Evolutionary conservation across 92 coral and sea anemone species (phyloP), one percentile per base, ranked within the genome.

Genomic region (Palythoa grandis): DNA sequence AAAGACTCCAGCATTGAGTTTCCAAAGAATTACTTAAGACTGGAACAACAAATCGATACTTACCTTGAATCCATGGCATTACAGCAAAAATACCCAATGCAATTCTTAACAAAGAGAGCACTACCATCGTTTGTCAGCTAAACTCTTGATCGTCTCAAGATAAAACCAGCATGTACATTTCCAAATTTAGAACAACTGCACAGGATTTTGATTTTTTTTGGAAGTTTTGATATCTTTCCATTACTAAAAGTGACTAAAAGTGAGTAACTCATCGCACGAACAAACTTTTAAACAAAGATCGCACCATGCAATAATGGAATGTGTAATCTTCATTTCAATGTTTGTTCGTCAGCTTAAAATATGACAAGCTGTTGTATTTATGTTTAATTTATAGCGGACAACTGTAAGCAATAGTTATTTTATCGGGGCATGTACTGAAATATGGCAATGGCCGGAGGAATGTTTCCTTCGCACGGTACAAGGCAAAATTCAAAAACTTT

Each of bases 221-320:
- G 2, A n/a, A 74, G 47, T 17, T 8, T 50, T 39, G 35, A 6
- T 35, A 22, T 15, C 9, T 43, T 43, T 29, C 35, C 35, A 47
- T 11, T 2, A 47, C 37, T 75, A 22, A 10, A 7, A 19, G 5
- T 25, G 2, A 47, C 37, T 75, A 22, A 10, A 7, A 19, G 5
- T 25, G 2, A 29, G n/a, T 11, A 35, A 5, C 56, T 29, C 83
- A 8, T 48, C 16, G 17, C 23, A 22, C 14, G 74, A 70, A 16
- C 13, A 48, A 16, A 16, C 20, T 38, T 40, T 40, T 29, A 29
- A 29, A 12, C 35, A 6, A 20, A 78, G 25, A 8, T 19, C 11
- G 56, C 35, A 77, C 37, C 72, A 78, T 37, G 56, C 72, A 52
- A 78, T 61, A 78, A 17, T 61, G 83, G 83, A 78, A 78, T 78